Conservation (phyloP, 2,797 vertebrate species). For the Ctenochaetus hawaiiensis region DNA sequence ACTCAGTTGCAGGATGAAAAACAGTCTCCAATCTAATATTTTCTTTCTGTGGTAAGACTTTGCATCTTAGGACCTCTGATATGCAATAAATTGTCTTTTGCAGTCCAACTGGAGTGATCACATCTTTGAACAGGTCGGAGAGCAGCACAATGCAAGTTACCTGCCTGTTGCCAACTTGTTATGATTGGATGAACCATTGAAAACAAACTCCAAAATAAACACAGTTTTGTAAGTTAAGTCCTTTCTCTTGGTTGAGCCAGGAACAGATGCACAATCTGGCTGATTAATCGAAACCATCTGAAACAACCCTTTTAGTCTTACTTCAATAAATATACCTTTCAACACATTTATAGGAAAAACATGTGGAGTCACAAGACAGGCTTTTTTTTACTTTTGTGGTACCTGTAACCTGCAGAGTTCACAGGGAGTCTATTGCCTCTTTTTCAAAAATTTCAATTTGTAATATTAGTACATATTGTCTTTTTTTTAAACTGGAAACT, state of each 20-base stretch:
- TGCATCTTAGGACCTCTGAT: constrained; percentile 29
- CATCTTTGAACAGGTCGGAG: constrained; percentile 35
- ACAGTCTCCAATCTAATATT: constrained; percentile 9
- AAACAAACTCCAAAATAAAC: constrained; percentile 88
- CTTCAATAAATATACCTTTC: constrained; percentile 94
- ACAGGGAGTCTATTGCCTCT: background rate
- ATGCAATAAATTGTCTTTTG: constrained; percentile 28
- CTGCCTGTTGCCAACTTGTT: constrained; percentile 85
- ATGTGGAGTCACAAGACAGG: constrained; percentile 31
- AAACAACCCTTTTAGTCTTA: constrained; percentile 91
- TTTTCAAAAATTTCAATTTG: constrained; percentile 2
- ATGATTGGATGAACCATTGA: constrained; percentile 85
- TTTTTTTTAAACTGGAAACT: constrained; percentile 20
- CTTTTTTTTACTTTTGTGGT: constrained; percentile 41
- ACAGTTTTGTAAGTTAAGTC: constrained; percentile 78
- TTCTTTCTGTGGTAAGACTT: constrained; percentile 23
- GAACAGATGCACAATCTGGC: constrained; percentile 92
- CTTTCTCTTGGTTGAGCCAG: constrained; percentile 84
- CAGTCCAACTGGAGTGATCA: constrained; percentile 27
- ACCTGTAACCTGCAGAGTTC: constrained; percentile 29
- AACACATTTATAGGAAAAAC: constrained; percentile 84
- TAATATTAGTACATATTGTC: background rate
- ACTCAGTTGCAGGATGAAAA: constrained; percentile 27
- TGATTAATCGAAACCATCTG: constrained; percentile 96
- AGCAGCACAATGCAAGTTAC: constrained; percentile 61